Evolutionary conservation across 2,888 invertebrate genomes (phyloP), one percentile per base, ranked within the genome.

Genomic region (Papilio demoleus): DNA sequence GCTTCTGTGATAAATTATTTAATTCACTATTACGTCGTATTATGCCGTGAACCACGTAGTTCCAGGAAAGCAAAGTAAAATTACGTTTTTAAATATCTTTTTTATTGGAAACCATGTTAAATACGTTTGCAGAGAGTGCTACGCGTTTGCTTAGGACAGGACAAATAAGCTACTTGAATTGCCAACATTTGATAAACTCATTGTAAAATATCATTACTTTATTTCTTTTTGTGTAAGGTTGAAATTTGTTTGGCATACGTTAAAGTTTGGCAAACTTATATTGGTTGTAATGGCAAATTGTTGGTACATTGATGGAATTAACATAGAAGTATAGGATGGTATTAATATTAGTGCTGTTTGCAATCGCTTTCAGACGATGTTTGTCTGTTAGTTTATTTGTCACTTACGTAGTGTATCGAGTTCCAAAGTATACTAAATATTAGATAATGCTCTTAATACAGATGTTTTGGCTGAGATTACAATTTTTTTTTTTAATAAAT

Each of bases 51-150:
- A n/a, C n/a, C n/a, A n/a, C n/a, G n/a, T n/a, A n/a, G n/a, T n/a
- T n/a, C n/a, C n/a, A n/a, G n/a, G 34, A 34, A 67, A 63, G 58
- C 56, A 42, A 63, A 67, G 56, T 34, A 71, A 73, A 68, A 75
- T 77, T 75, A 71, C 70, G 74, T 72, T 72, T 74, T 74, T 70
- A 75, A 75, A 76, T 75, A 76, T 76, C 67, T 67, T 75, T 75
- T 77, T 76, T 73, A 76, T 75, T 73, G 74, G 74, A 45, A 67
- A 77, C n/a, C 74, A 73, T 76, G 73, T 62, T 67, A 59, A 59
- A 72, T 71, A 73, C 67, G 73, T 68, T 71, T 72, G 67, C 60
- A 64, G 74, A 61, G 75, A 75, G 74, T 74, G 76, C 72, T 71
- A 68, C 50, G 50, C 60, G 76, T 76, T 77, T 77, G 71, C 72